Evolutionary conservation across 1,140 invertebrate genomes (phyloP).

Genomic region (Zelostemma sp.): DNA sequence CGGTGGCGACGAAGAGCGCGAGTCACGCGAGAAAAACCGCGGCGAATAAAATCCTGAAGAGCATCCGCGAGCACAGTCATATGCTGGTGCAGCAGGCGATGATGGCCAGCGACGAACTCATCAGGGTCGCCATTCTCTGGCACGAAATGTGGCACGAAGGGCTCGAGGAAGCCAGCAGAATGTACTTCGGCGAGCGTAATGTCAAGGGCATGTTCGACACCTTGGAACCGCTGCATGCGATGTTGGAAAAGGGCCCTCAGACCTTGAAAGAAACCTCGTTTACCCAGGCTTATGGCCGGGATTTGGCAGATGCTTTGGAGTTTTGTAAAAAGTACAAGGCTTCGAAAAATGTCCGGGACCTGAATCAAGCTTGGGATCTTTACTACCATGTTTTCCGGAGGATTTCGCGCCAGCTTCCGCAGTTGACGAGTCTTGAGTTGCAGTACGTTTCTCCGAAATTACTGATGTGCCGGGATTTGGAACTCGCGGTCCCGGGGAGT

Average conservation of each 20-base stretch:
- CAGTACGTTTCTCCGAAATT: slow-evolving; percentile 97
- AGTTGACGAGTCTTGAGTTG: slow-evolving; percentile 89
- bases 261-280: slow-evolving; percentile 98
- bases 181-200: slow-evolving; percentile 97
- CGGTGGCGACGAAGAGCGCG: slow-evolving; percentile 96
- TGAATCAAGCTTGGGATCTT: slow-evolving; percentile 98
- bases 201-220: slow-evolving; percentile 96
- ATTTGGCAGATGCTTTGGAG: slow-evolving; percentile 93
- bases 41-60: slow-evolving; percentile 95
- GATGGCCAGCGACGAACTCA: slow-evolving; percentile 96
- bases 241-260: slow-evolving; percentile 93
- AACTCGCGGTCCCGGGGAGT: slow-evolving; percentile 95
- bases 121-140: slow-evolving; percentile 98
- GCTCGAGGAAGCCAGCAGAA: slow-evolving; percentile 93
- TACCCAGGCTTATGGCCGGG: slow-evolving; percentile 94
- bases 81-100: slow-evolving; percentile 94
- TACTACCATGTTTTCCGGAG: slow-evolving; percentile 98
- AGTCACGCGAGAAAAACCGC: slow-evolving; percentile 86
- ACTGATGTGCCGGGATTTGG: slow-evolving; percentile 88
- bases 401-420: slow-evolving; percentile 94
- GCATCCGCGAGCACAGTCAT: slow-evolving; percentile 94
- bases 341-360: slow-evolving; percentile 87
- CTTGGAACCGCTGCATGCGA: slow-evolving; percentile 93
- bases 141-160: slow-evolving; percentile 99
- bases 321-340: slow-evolving; percentile 93